Conservation (phyloP, 2,797 vertebrate species). For the Myioborus melanocephalus region DNA sequence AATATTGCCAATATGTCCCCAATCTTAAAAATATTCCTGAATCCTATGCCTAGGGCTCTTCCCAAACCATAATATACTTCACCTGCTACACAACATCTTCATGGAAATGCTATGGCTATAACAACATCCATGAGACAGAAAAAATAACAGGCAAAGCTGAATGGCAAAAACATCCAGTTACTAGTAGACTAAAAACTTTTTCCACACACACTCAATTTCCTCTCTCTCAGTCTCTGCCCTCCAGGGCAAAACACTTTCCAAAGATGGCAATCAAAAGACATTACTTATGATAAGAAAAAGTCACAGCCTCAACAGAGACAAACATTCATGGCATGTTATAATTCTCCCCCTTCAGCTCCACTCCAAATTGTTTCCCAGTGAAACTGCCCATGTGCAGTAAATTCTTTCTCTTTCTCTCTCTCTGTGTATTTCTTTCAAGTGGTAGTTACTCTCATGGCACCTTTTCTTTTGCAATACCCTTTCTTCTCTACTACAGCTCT, state of each 20-base stretch:
- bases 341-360: background rate
- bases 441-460: background rate
- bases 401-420: background rate
- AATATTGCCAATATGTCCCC: background rate
- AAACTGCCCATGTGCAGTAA: background rate
- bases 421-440: background rate
- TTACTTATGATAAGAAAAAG: background rate
- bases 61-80: background rate
- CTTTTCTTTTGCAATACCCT: background rate
- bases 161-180: background rate
- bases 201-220: background rate
- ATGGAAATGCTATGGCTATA: background rate
- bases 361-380: background rate
- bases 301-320: background rate
- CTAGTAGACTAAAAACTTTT: background rate
- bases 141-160: background rate
- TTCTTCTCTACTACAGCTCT: background rate
- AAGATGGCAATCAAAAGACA: background rate
- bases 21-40: background rate
- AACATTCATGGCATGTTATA: background rate
- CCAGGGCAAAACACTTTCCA: background rate
- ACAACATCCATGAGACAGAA: background rate
- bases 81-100: background rate
- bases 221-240: background rate
- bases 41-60: background rate